Conservation (phyloP, 2,888 invertebrate species). For the Mythimna lalbum region DNA sequence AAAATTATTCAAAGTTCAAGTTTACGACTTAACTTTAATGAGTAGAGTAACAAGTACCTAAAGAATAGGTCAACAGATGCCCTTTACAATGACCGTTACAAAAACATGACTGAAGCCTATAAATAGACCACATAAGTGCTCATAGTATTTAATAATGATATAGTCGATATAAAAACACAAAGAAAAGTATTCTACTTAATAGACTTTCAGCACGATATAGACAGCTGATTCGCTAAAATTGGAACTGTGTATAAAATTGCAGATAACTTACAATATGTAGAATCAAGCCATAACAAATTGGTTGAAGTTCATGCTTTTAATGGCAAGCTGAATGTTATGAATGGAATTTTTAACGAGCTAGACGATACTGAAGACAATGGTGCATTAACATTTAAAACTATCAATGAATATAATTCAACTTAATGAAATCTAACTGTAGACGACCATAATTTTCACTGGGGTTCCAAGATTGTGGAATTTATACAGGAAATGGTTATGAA, state of each 20-base stretch:
- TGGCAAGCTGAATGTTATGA: background rate
- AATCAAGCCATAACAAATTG: constrained; percentile 22
- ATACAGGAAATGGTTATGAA: constrained; percentile 18
- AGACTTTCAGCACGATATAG: constrained; percentile 24
- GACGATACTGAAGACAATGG: background rate
- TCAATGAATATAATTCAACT: background rate
- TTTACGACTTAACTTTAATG: constrained; percentile 56
- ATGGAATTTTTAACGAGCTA: constrained; percentile 9
- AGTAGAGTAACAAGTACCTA: constrained; percentile 30
- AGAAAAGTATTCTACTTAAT: constrained; percentile 29
- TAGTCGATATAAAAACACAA: constrained; percentile 25
- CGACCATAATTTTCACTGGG: background rate
- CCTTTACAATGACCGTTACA: constrained; percentile 52
- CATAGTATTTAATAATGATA: constrained; percentile 30
- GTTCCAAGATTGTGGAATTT: background rate
- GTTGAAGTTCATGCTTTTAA: constrained; percentile 30
- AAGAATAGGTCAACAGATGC: constrained; percentile 60
- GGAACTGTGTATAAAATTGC: constrained; percentile 17
- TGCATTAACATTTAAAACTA: constrained; percentile 5
- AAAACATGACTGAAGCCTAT: constrained; percentile 32
- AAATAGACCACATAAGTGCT: constrained; percentile 37
- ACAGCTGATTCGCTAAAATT: constrained; percentile 49
- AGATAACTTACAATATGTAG: constrained; percentile 18
- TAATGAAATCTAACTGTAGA: background rate
- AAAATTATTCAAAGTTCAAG: constrained; percentile 64